Evolutionary conservation across 2,888 invertebrate species (phyloP), one percentile per base, ranked within the genome.

Genomic region (Nomada fucata): DNA sequence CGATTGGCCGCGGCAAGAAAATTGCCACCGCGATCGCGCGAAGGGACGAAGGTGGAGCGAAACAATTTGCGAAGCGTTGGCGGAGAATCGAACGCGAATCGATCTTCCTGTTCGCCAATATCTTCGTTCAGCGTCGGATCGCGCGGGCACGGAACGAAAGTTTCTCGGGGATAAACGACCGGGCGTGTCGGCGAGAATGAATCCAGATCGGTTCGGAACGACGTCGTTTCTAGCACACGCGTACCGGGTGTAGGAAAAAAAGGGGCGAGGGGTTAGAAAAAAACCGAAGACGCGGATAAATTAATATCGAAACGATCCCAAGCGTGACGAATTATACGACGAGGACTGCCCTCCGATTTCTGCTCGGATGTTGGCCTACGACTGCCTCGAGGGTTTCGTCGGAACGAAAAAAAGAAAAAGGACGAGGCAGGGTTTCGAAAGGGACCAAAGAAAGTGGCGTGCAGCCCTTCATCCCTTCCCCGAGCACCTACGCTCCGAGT

Each of bases 321-420:
- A 79, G 71, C 79, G 82, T 65, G 85, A 71, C 80, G 68, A 84
- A 85, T 91, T 83, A 88, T 90, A 87, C 84, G 86, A 80, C 85
- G 74, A 88, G 85, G 86, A 74, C 84, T 52, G 72, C 85, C 81
- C 78, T 77, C 87, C 85, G 90, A 90, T 90, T 90, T 89, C 90
- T 90, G 84, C 87, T 80, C 85, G 78, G 72, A 73, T 76, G 86
- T 82, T 85, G 84, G 86, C 84, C 86, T 90, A 87, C 89, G 90
- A 91, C 89, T 89, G 36, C 84, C 75, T 60, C 67, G 61, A 73
- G 75, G 77, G 80, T 70, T 70, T 65, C 63, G 53, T 60, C 63
- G 77, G 75, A 87, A 85, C 73, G 60, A 52, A 67, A 76, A 73
- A 74, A n/a, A 52, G 60, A 64, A 59, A 68, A 76, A 82, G 80